A percentile compares a stretch with the other conserved stretches of the same genome.
These are phyloP conservation scores for Fragum whitleyi DNA, from an alignment of 2,888 invertebrate species.

Conservation along the genomic window DNA sequence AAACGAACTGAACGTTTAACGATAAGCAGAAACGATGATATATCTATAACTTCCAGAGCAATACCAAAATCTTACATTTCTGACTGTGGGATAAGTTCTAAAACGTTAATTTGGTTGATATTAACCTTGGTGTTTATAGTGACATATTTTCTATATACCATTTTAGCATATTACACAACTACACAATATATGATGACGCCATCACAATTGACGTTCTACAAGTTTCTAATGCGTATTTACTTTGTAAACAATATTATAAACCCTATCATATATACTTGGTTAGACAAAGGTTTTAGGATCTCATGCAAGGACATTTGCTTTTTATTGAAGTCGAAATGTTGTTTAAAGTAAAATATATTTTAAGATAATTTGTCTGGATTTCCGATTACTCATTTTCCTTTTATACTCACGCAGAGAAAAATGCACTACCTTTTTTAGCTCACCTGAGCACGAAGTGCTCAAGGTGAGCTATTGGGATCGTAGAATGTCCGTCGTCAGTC, in stretches of 20 bases:
- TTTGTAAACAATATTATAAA: slow-evolving; percentile 51
- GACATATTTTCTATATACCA: slow-evolving; percentile 38
- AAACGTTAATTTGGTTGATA: slow-evolving; percentile 52
- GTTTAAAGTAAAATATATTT: neutral
- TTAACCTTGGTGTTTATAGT: slow-evolving; percentile 44
- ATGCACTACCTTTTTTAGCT: too few species aligned
- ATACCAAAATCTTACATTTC: neutral
- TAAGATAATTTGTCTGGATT: too few species aligned
- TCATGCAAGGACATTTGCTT: slow-evolving; percentile 17
- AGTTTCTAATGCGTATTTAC: slow-evolving; percentile 43
- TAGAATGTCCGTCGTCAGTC: too few species aligned
- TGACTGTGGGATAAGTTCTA: slow-evolving; percentile 28
- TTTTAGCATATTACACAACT: slow-evolving; percentile 30
- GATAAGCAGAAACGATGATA: too few species aligned
- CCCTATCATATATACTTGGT: slow-evolving; percentile 36
- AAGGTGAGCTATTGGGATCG: too few species aligned
- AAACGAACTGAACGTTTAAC: neutral
- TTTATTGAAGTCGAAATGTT: neutral
- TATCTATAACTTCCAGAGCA: too few species aligned
- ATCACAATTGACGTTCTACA: slow-evolving; percentile 26
- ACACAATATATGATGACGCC: slow-evolving; percentile 26
- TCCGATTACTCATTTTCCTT: too few species aligned
- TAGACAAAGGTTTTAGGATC: slow-evolving; percentile 33
- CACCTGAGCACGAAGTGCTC: too few species aligned
- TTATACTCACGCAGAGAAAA: too few species aligned